Percentiles rank a stretch among this genome's conserved stretches.
Evolutionary conservation across 2,888 invertebrate species (phyloP).

Genomic region (Ochropacha duplaris): DNA sequence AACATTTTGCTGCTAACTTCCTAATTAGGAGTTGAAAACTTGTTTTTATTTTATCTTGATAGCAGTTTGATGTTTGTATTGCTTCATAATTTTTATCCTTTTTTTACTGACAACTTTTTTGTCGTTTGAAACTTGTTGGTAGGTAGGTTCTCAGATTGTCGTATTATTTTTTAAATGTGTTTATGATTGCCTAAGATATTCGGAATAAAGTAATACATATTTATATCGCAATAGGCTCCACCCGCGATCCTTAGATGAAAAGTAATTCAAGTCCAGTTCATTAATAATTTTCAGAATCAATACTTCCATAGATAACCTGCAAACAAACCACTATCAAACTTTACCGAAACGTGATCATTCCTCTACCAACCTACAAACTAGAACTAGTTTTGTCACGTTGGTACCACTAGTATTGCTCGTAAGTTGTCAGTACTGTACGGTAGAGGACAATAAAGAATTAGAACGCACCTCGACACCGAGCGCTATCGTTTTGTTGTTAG

Average conservation of each 20-base stretch:
- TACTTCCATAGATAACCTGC: no score
- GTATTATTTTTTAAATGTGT: neutral
- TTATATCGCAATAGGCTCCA: no score
- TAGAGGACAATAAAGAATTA: conserved; percentile 20
- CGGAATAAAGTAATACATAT: no score
- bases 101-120: conserved; percentile 12
- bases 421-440: neutral
- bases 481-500: conserved; percentile 26
- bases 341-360: no score
- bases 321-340: no score
- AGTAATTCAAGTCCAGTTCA: no score
- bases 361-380: conserved; percentile 17
- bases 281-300: no score
- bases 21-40: conserved; percentile 44
- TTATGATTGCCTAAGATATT: no score
- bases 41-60: conserved; percentile 30
- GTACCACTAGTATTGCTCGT: conserved; percentile 3
- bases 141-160: no score
- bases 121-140: neutral
- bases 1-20: conserved; percentile 47
- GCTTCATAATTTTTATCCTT: conserved; percentile 14
- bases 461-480: conserved; percentile 18
- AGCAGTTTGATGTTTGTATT: conserved; percentile 21
- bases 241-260: no score
- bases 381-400: conserved; percentile 8